Conservation (phyloP, 2,888 invertebrate species). For the Noctua fimbriata region DNA sequence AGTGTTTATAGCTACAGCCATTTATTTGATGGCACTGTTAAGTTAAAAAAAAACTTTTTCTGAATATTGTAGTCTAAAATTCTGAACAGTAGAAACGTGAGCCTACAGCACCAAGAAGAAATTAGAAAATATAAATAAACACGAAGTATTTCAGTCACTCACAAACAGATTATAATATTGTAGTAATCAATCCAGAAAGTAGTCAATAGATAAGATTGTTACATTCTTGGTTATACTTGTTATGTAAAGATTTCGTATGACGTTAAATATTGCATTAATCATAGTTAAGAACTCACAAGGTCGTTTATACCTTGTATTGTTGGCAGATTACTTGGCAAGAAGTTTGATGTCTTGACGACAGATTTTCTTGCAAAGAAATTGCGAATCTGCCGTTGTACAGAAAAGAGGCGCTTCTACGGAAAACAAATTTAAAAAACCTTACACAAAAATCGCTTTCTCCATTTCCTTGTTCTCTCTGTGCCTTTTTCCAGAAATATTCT, state of each 20-base stretch:
- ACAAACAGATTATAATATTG: slow-evolving; percentile 21
- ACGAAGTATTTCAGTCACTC: slow-evolving; percentile 18
- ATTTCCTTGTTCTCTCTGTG: too few species aligned
- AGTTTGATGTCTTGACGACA: slow-evolving; percentile 6
- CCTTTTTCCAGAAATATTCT: neutral
- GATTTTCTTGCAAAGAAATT: neutral
- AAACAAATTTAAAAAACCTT: neutral
- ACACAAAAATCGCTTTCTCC: neutral
- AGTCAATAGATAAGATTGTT: slow-evolving; percentile 55
- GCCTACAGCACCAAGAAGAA: neutral
- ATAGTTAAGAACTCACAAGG: slow-evolving; percentile 49
- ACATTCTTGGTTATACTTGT: slow-evolving; percentile 41
- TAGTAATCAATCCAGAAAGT: slow-evolving; percentile 55
- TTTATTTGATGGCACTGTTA: slow-evolving; percentile 1
- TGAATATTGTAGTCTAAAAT: neutral
- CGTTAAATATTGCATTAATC: slow-evolving; percentile 42
- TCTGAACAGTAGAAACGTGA: neutral
- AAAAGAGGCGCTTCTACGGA: neutral
- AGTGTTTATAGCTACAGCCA: slow-evolving; percentile 9
- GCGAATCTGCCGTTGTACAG: neutral
- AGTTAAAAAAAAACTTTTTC: neutral
- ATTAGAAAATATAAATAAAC: slow-evolving; percentile 35
- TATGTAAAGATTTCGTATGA: slow-evolving; percentile 48
- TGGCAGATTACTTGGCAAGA: slow-evolving; percentile 19
- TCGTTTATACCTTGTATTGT: slow-evolving; percentile 26